Percentiles rank a stretch among this genome's conserved stretches.
These are phyloP conservation scores for Phymastichus coffea DNA, from an alignment of 1,140 invertebrate genomes.

Conservation along the genomic window DNA sequence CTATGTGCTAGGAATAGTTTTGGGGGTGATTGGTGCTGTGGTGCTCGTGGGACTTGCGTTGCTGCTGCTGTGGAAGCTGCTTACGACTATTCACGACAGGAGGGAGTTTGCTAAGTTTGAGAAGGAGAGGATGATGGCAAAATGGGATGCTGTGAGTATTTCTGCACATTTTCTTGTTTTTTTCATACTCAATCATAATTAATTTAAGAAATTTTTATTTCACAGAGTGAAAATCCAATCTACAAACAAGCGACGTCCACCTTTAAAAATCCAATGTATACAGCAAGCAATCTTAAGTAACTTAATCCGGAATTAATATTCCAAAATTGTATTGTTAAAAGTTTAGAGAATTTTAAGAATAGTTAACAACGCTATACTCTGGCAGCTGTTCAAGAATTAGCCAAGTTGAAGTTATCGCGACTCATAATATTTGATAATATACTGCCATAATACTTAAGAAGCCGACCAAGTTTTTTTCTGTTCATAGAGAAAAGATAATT, in stretches of 20 bases:
- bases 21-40: slow-evolving; percentile 93
- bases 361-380: neutral
- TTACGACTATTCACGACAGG: slow-evolving; percentile 93
- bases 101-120: slow-evolving; percentile 96
- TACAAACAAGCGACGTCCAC: slow-evolving; percentile 98
- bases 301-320: neutral
- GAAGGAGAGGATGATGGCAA: slow-evolving; percentile 91
- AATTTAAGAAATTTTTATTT: slow-evolving; percentile 9
- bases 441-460: slow-evolving; percentile 13
- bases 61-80: slow-evolving; percentile 92
- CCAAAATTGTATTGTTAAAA: slow-evolving; percentile 14
- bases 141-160: slow-evolving; percentile 86
- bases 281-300: slow-evolving; percentile 50
- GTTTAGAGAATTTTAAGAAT: slow-evolving; percentile 11
- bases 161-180: neutral
- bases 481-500: no score
- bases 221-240: slow-evolving; percentile 95
- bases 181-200: no score
- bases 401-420: neutral
- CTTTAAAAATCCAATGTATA: slow-evolving; percentile 97
- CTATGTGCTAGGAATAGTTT: slow-evolving; percentile 79
- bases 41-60: slow-evolving; percentile 82
- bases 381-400: slow-evolving; percentile 20
- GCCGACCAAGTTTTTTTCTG: no score
- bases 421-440: neutral